A percentile compares a stretch with the other conserved stretches of the same genome.
phyloP scores from a whole-genome alignment of 2,888 invertebrate genomes.

The Ophonus ardosiacus region DNA sequence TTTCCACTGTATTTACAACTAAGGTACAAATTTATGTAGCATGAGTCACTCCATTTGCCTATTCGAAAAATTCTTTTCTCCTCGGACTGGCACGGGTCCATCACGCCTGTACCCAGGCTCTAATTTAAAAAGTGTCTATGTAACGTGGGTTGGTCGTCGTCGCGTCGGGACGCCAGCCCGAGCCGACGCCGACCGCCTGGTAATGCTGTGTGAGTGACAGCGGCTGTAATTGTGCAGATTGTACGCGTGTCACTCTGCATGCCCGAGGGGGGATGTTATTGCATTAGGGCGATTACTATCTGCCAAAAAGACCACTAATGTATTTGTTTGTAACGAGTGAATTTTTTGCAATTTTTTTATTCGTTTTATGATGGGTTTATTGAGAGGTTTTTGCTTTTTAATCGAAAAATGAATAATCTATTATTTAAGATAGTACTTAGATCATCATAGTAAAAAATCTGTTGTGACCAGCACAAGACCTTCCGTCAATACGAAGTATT shows the following conservation, averaged over 20 bases:
- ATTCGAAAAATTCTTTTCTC: not conserved
- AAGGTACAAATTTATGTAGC: not conserved
- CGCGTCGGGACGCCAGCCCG: conserved; percentile 1
- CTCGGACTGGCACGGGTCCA: not conserved
- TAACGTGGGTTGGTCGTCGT: conserved; percentile 38
- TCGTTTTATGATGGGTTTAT: too few species aligned
- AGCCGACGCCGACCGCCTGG: not conserved
- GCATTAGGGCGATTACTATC: not conserved
- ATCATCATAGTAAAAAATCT: too few species aligned
- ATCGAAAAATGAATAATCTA: too few species aligned
- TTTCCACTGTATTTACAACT: too few species aligned
- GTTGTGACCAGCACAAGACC: too few species aligned
- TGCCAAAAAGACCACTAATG: not conserved
- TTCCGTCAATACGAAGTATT: too few species aligned
- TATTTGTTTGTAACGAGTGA: not conserved
- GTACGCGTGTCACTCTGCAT: conserved; percentile 55
- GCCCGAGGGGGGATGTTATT: not conserved
- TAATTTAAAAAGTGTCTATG: conserved; percentile 60
- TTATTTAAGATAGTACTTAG: too few species aligned
- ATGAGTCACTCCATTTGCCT: not conserved
- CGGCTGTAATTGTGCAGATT: conserved; percentile 60
- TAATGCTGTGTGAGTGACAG: conserved; percentile 61
- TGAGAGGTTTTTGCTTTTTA: too few species aligned
- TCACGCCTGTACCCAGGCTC: not conserved
- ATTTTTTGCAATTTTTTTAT: not conserved